Evolutionary conservation across 2,888 invertebrate species (phyloP).

Genomic region (Acheta domesticus): DNA sequence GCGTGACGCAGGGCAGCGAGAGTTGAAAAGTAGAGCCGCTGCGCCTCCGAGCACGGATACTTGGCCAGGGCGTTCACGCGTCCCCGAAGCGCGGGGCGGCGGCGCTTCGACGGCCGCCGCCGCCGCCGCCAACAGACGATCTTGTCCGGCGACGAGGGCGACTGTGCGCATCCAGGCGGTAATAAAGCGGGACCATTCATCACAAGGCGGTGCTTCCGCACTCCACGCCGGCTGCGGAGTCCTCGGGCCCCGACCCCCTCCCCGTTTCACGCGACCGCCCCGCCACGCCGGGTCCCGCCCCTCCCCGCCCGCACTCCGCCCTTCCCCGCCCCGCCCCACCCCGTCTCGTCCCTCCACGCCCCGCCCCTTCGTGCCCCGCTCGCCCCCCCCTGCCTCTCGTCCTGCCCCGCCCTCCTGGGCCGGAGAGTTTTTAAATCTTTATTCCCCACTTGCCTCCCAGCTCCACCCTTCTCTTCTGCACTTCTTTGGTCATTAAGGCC

Average conservation of each 20-base stretch:
- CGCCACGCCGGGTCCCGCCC: neutral
- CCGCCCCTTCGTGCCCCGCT: neutral
- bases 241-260: neutral
- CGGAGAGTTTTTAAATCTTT: slow-evolving; percentile 3
- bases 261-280: neutral
- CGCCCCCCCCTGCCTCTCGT: neutral
- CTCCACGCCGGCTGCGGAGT: neutral
- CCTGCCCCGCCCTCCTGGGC: neutral
- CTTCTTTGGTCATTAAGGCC: slow-evolving; percentile 18
- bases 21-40: no score
- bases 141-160: no score
- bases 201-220: neutral
- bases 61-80: no score
- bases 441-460: neutral
- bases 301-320: neutral
- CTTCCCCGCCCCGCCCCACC: neutral
- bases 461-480: neutral
- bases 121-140: no score
- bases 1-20: no score
- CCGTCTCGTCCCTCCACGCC: neutral
- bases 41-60: no score
- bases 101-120: no score
- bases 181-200: slow-evolving; percentile 7
- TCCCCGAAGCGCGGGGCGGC: no score
- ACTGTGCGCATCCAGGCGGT: neutral